A percentile compares a stretch with the other conserved stretches of the same genome.
phyloP scores from a whole-genome alignment of 2,888 invertebrate species.

The Caprella mutica region DNA sequence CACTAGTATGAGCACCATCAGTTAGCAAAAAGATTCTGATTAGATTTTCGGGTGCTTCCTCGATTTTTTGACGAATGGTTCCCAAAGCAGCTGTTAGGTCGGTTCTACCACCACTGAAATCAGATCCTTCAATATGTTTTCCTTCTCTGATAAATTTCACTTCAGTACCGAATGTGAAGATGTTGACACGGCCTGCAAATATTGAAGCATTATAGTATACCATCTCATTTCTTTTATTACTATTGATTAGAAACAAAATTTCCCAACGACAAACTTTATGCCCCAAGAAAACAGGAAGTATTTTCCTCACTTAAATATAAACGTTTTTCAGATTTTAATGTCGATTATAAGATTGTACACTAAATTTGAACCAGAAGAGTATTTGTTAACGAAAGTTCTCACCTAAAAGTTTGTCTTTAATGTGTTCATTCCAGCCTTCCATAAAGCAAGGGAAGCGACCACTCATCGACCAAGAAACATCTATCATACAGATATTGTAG shows the following conservation, averaged over 20 bases:
- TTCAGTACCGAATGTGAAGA: conserved; percentile 9
- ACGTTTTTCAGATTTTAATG: too few species aligned
- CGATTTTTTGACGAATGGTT: conserved; percentile 7
- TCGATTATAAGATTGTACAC: too few species aligned
- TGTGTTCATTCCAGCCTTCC: conserved; percentile 21
- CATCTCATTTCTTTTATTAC: too few species aligned
- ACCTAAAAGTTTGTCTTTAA: too few species aligned
- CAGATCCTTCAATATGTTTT: neutral
- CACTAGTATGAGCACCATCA: conserved; percentile 13
- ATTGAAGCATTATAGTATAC: neutral
- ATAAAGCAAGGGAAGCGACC: neutral
- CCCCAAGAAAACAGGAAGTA: too few species aligned
- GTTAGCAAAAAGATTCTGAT: conserved; percentile 18
- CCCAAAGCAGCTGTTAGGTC: conserved; percentile 11
- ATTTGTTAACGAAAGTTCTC: too few species aligned
- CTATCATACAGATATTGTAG: conserved; percentile 17
- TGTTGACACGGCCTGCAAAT: neutral
- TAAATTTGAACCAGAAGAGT: too few species aligned
- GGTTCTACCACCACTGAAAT: conserved; percentile 8
- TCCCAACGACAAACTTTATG: too few species aligned
- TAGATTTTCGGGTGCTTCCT: conserved; percentile 2
- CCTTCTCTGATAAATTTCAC: neutral
- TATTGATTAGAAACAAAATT: too few species aligned
- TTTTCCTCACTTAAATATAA: too few species aligned
- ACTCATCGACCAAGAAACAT: conserved; percentile 14